Evolutionary conservation across 1,140 invertebrate species (phyloP), one percentile per base, ranked within the genome.

Genomic region (Bombus polaris): DNA sequence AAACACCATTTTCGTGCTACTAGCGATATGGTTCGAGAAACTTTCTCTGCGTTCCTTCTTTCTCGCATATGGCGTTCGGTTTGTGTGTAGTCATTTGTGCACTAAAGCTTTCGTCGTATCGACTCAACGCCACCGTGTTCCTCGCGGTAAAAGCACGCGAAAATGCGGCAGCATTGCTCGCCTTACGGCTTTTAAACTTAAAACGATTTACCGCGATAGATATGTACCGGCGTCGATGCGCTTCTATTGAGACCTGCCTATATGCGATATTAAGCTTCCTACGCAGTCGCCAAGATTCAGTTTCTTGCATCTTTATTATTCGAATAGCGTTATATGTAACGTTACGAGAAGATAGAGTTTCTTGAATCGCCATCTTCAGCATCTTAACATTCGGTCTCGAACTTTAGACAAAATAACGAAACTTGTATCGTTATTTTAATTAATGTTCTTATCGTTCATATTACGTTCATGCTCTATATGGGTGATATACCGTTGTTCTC

Each of bases 151-250:
- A 83, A 83, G 68, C 77, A 66, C 28, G 13, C 25, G 32, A 39
- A 72, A 80, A 59, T 57, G 9, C 15, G n/a, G 1, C 13, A 10
- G 65, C 65, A 59, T 44, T 39, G 59, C 66, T 77, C 59, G 53
- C 39, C 65, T 70, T 68, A 53, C 42, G 6, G 62, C 70, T 81
- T 85, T 74, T 79, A 78, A 84, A 71, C 75, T 62, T 80, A 73
- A 85, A 78, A 35, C 77, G 83, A 80, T 79, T 72, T 47, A 39
- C 13, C 32, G 37, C n/a, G 66, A 35, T 18, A 68, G 42, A 71
- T 44, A 35, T n/a, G 25, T 13, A 65, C 25, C 13, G 22, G 35
- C 74, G 32, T 0, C 53, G 28, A 59, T n/a, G 32, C 72, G 81
- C 37, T 39, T 39, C 39, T 18, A 53, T 71, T 6, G 32, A 35